These are phyloP conservation scores for Gambusia holbrooki DNA, from an alignment of 2,113 vertebrate genomes.

Conservation along the genomic window DNA sequence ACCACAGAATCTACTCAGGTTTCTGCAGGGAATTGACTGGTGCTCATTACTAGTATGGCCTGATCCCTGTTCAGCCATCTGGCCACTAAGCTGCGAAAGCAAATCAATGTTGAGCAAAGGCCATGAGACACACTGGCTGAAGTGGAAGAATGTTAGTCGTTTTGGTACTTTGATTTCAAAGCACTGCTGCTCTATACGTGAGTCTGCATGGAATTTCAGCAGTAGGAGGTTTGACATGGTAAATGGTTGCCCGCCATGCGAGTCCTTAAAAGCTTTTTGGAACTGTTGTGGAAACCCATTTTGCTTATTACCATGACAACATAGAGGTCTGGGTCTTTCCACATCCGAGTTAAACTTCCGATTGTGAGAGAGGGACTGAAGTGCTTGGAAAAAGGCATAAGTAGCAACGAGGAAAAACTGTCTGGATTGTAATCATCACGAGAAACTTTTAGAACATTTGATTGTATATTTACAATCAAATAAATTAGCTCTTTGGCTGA, in stretches of 20 bases:
- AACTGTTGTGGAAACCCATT: conserved; percentile 26
- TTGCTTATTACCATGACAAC: conserved; percentile 65
- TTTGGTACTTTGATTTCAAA: conserved; percentile 13
- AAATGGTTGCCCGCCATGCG: conserved; percentile 13
- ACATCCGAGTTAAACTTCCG: conserved; percentile 42
- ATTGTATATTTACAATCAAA: background rate
- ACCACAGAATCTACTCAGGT: conserved; percentile 18
- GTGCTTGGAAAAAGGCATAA: conserved; percentile 21
- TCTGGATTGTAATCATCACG: background rate
- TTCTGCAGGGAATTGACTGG: conserved; percentile 23
- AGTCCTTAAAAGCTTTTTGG: conserved; percentile 16
- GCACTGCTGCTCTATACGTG: background rate
- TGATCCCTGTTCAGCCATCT: conserved; percentile 39
- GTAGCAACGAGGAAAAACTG: conserved; percentile 16
- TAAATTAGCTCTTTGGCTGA: no score
- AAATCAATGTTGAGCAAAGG: conserved; percentile 29
- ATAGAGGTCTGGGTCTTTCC: conserved; percentile 18
- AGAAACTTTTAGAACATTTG: background rate
- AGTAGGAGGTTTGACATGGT: conserved; percentile 12
- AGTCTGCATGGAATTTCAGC: conserved; percentile 28
- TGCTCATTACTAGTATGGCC: conserved; percentile 27
- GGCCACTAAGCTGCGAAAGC: conserved; percentile 26
- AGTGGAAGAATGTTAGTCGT: conserved; percentile 4
- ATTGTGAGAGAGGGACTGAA: conserved; percentile 34
- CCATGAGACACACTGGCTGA: conserved; percentile 10